Evolutionary conservation across 2,113 vertebrate species (phyloP), one percentile per base, ranked within the genome.

Genomic region (Podocnemis expansa): DNA sequence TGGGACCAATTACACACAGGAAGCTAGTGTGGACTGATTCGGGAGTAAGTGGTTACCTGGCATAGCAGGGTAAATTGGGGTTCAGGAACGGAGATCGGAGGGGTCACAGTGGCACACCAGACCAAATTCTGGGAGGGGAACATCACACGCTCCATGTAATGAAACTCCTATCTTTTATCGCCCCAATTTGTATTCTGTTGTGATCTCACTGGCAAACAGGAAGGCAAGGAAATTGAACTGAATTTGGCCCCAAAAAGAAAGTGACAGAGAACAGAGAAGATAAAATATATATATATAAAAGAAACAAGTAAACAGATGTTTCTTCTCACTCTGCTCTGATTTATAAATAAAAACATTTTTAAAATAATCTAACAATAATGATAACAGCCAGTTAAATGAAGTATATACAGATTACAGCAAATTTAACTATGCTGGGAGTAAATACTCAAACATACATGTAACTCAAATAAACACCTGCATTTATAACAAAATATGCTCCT

Each of bases 121-220:
- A 47, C 47, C 47, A 47, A 10, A 47, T 47, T 47, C 47, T 47
- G 6, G 47, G 47, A 47, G 47, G 47, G 10, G 47, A 47, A 47
- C 47, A 47, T 47, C 21, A 38, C 78, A 47, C n/a, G n/a, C n/a
- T n/a, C 16, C 75, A 5, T 47, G 34, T 31, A 52, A 79, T 14
- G 70, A 24, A 85, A 55, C 75, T 5, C n/a, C n/a, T n/a, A n/a
- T n/a, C 8, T 8, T 29, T 34, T 29, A 60, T 1, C 17, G 67
- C 12, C 27, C 45, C 7, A 0, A 10, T 1, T 41, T 52, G 21
- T 8, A 5, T 0, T 73, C 16, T 47, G 5, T n/a, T 1, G 4
- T 29, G 47, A 17, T 27, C 11, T 56, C 1, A 5, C 82, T 75
- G 3, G 22, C 24, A 11, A 21, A 0, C 4, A 17, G 21, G 2